Conservation (phyloP, 2,888 invertebrate genomes). For the Acanthoscelides obtectus region DNA sequence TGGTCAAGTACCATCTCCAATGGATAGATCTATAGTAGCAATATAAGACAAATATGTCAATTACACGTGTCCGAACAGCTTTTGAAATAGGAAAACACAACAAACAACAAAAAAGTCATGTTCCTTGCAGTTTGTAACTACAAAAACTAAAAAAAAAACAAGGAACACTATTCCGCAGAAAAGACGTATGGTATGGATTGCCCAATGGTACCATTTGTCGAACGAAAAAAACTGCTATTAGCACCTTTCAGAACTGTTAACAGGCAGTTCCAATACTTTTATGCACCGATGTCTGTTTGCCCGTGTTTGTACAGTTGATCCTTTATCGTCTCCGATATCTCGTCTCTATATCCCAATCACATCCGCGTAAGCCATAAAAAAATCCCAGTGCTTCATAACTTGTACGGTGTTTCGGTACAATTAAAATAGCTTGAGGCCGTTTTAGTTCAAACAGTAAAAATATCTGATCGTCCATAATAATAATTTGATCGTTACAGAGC, state of each 20-base stretch:
- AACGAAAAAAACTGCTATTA: neutral
- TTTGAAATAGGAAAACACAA: neutral
- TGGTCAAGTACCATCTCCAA: too few relatives aligned
- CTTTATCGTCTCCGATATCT: neutral
- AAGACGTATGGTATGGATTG: neutral
- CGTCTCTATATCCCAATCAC: neutral
- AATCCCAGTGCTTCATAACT: neutral
- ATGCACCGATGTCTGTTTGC: neutral
- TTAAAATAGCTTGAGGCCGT: conserved; percentile 2
- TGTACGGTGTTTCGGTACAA: neutral
- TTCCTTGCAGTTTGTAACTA: neutral
- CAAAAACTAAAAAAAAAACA: neutral
- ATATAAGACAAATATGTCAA: neutral
- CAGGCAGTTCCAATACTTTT: neutral
- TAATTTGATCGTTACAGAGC: conserved; percentile 20
- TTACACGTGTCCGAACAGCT: neutral
- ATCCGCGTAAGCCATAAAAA: neutral
- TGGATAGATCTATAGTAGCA: too few relatives aligned
- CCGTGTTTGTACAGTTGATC: neutral
- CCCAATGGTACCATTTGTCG: neutral
- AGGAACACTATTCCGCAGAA: neutral
- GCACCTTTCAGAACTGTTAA: neutral
- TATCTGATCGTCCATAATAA: conserved; percentile 21
- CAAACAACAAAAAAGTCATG: neutral
- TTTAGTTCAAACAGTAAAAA: conserved; percentile 20